These are phyloP conservation scores for Micromys minutus DNA, from an alignment of 2,113 vertebrate genomes.

Conservation along the genomic window DNA sequence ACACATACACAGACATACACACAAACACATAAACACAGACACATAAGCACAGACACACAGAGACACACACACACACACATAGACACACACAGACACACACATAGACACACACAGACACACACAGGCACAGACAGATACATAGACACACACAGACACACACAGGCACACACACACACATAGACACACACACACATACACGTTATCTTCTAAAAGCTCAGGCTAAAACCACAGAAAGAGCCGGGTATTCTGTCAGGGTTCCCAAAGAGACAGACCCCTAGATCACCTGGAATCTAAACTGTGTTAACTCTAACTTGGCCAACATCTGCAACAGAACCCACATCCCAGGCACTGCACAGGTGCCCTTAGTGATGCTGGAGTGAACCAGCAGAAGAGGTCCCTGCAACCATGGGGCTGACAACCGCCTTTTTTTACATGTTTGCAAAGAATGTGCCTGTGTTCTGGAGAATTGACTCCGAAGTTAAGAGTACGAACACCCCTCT, in stretches of 20 bases:
- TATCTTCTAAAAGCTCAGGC: not conserved
- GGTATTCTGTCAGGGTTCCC: not conserved
- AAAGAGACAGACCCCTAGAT: not conserved
- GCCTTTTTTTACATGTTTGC: not conserved
- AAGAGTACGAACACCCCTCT: not conserved
- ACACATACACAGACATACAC: too few relatives aligned
- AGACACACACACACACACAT: too few relatives aligned
- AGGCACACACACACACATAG: too few relatives aligned
- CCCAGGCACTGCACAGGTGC: not conserved
- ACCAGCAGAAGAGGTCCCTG: fast-evolving
- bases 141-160: too few relatives aligned
- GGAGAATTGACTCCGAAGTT: not conserved
- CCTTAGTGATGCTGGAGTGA: fast-evolving
- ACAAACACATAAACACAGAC: too few relatives aligned
- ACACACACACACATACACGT: too few relatives aligned
- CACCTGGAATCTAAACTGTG: not conserved
- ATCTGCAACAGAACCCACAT: fast-evolving
- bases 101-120: too few relatives aligned
- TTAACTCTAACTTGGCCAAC: fast-evolving
- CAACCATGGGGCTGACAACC: fast-evolving
- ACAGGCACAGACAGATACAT: too few relatives aligned
- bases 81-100: too few relatives aligned
- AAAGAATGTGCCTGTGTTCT: not conserved
- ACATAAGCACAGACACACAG: too few relatives aligned
- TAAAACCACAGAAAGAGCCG: not conserved